A percentile compares a stretch with the other conserved stretches of the same genome.
These are phyloP conservation scores for Sinocyclocheilus rhinocerous DNA, from an alignment of 2,113 vertebrate species.

Conservation along the genomic window DNA sequence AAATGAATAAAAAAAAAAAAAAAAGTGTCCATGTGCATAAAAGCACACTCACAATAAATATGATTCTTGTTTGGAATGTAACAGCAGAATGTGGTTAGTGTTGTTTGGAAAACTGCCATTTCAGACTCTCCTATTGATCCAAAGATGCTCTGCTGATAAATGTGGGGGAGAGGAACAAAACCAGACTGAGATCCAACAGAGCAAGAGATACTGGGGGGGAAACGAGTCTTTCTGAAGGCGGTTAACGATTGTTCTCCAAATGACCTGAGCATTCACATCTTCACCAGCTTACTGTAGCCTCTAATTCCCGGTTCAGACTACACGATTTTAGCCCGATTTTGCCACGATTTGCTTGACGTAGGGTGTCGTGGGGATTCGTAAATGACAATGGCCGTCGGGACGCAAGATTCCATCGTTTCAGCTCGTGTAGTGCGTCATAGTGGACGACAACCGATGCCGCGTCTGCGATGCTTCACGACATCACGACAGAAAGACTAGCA, in stretches of 20 bases:
- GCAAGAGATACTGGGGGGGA: not conserved
- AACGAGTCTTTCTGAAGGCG: too few species aligned
- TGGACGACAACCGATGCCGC: too few species aligned
- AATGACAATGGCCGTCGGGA: too few species aligned
- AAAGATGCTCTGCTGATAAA: conserved; percentile 26
- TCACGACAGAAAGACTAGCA: too few species aligned
- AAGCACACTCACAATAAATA: not conserved
- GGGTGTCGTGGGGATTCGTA: too few species aligned
- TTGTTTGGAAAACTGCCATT: conserved; percentile 39
- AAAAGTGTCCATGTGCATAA: not conserved
- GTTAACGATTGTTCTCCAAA: not conserved
- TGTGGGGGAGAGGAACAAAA: conserved; percentile 9
- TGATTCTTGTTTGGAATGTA: not conserved
- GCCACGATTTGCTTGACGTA: too few species aligned
- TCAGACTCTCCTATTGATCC: not conserved
- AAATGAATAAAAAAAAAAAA: not conserved
- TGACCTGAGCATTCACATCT: not conserved
- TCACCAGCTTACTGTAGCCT: not conserved
- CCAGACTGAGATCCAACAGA: not conserved
- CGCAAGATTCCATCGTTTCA: too few species aligned
- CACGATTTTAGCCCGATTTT: too few species aligned
- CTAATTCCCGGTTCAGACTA: too few species aligned
- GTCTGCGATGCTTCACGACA: too few species aligned
- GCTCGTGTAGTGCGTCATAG: too few species aligned
- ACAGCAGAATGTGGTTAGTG: conserved; percentile 36